These are phyloP conservation scores for Alethe castanea DNA, from an alignment of 2,113 vertebrate genomes.

Conservation along the genomic window DNA sequence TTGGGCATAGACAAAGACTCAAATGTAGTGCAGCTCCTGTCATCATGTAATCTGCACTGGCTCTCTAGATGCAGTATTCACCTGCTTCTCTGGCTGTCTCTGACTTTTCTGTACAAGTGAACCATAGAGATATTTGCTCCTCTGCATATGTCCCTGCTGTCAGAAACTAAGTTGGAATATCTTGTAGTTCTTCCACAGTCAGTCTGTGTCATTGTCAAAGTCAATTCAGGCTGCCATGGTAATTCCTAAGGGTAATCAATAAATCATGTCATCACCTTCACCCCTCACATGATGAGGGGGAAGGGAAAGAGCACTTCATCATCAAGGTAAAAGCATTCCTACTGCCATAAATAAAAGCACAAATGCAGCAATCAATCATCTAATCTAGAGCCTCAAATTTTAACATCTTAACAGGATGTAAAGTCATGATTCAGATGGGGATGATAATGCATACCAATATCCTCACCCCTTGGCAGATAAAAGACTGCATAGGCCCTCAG, in stretches of 20 bases:
- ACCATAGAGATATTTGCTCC: background rate
- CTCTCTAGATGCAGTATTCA: background rate
- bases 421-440: conserved; percentile 70
- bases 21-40: background rate
- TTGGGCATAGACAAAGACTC: background rate
- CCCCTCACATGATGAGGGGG: conserved; percentile 31
- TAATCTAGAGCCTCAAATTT: conserved; percentile 67
- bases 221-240: conserved; percentile 55
- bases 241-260: conserved; percentile 78
- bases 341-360: conserved; percentile 69
- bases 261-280: conserved; percentile 77
- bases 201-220: conserved; percentile 76
- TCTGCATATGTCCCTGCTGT: background rate
- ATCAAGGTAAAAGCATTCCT: conserved; percentile 67
- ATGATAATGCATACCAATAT: conserved; percentile 47
- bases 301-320: conserved; percentile 65
- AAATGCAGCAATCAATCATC: conserved; percentile 71
- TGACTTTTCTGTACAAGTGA: conserved; percentile 19
- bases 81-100: background rate
- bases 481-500: background rate
- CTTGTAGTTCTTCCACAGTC: conserved; percentile 64
- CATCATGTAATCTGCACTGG: background rate
- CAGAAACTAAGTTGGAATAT: conserved; percentile 46
- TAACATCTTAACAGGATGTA: conserved; percentile 77
- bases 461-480: conserved; percentile 25